phyloP scores from a whole-genome alignment of 2,888 invertebrate species.

The Parelbella ahira region DNA sequence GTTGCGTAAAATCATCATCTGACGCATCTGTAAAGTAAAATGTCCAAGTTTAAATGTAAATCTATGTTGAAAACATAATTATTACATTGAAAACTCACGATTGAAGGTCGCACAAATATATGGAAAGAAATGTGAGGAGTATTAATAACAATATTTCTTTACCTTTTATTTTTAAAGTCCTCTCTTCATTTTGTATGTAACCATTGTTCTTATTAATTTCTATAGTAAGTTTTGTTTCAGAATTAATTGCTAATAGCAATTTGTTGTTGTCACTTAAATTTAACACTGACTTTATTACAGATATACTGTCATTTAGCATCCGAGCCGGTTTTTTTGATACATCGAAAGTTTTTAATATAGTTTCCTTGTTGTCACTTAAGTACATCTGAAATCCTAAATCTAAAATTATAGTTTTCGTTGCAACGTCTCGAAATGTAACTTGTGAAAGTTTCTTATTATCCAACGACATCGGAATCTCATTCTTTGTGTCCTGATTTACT shows the following conservation, averaged over 20 bases:
- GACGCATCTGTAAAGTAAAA: conserved; percentile 3
- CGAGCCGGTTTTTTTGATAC: conserved; percentile 30
- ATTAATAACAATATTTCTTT: no score
- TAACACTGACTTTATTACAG: conserved; percentile 42
- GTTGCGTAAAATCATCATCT: neutral
- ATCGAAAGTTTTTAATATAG: conserved; percentile 45
- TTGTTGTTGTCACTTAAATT: conserved; percentile 36
- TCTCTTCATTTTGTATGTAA: neutral
- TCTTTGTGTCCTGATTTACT: no score
- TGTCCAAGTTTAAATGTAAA: neutral
- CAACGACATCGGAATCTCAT: neutral
- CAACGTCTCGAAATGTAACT: no score
- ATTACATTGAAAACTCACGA: no score
- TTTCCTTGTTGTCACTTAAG: conserved; percentile 42
- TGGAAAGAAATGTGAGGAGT: no score
- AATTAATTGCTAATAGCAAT: conserved; percentile 48
- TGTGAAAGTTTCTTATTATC: neutral
- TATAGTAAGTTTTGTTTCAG: conserved; percentile 43
- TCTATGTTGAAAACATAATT: neutral
- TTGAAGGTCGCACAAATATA: neutral
- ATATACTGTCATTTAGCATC: conserved; percentile 37
- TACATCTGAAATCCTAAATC: conserved; percentile 52
- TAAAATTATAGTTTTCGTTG: conserved; percentile 24
- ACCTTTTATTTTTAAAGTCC: neutral
- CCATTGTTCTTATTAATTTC: conserved; percentile 34